These are phyloP conservation scores for Enteromius fasciolatus DNA, from an alignment of 2,797 vertebrate species.

Conservation along the genomic window DNA sequence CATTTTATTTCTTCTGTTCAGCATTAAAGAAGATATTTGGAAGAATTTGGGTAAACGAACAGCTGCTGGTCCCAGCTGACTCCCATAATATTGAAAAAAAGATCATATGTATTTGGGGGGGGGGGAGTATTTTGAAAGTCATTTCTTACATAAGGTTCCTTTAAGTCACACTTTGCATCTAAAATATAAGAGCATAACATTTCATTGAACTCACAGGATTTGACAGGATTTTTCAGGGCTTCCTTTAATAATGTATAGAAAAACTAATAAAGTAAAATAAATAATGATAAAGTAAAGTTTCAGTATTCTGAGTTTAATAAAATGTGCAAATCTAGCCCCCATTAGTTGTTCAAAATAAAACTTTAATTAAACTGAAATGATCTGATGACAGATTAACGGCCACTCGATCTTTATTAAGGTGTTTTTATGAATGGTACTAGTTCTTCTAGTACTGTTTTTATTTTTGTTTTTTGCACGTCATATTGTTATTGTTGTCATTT, in stretches of 20 bases:
- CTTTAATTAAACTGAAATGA: background rate
- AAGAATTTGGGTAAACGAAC: no score
- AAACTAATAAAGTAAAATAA: no score
- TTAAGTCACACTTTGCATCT: background rate
- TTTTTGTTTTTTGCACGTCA: background rate
- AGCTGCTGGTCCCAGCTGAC: background rate
- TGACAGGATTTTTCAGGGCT: background rate
- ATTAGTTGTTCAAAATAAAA: background rate
- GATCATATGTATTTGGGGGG: no score
- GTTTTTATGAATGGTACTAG: no score
- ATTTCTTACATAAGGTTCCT: no score
- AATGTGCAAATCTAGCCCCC: background rate
- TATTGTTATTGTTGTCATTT: background rate
- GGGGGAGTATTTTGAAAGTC: no score
- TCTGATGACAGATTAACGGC: background rate
- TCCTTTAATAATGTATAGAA: no score
- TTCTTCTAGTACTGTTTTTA: background rate
- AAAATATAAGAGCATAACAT: background rate
- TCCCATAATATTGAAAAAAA: background rate
- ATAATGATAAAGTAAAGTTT: background rate
- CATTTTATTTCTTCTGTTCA: background rate
- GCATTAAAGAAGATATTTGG: no score
- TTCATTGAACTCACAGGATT: background rate
- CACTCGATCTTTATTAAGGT: background rate
- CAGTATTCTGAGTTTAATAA: background rate